Conservation (phyloP, 2,797 vertebrate species). For the Manis javanica region DNA sequence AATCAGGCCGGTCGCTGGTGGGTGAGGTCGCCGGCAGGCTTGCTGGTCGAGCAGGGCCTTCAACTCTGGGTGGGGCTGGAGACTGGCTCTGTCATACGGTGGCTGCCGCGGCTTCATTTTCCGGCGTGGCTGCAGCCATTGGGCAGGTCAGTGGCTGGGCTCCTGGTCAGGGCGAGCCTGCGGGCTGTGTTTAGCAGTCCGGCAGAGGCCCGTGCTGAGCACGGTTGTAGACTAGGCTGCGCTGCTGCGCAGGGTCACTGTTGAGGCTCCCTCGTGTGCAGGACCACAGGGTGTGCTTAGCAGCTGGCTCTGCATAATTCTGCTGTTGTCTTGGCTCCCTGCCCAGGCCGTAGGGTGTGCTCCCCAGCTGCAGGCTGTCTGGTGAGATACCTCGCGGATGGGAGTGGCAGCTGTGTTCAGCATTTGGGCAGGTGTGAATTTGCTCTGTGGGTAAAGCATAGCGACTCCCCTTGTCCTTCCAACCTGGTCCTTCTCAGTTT, state of each 20-base stretch:
- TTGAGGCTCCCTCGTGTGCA: not conserved
- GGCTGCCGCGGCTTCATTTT: not conserved
- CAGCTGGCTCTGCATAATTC: not conserved
- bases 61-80: no score
- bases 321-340: not conserved
- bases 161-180: rapidly evolving
- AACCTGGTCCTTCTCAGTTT: not conserved
- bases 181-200: not conserved
- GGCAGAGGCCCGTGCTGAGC: no score
- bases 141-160: not conserved
- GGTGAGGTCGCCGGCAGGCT: no score
- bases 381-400: not conserved
- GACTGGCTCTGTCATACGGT: not conserved
- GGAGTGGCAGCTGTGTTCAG: not conserved
- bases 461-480: not conserved
- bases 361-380: not conserved
- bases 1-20: not conserved
- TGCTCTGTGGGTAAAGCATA: not conserved
- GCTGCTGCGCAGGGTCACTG: not conserved
- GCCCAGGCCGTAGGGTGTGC: no score
- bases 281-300: not conserved
- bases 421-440: no score
- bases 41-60: not conserved
- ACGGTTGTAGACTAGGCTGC: not conserved
- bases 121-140: not conserved